Evolutionary conservation across 2,888 invertebrate genomes (phyloP).

Genomic region (Callimorpha dominula): DNA sequence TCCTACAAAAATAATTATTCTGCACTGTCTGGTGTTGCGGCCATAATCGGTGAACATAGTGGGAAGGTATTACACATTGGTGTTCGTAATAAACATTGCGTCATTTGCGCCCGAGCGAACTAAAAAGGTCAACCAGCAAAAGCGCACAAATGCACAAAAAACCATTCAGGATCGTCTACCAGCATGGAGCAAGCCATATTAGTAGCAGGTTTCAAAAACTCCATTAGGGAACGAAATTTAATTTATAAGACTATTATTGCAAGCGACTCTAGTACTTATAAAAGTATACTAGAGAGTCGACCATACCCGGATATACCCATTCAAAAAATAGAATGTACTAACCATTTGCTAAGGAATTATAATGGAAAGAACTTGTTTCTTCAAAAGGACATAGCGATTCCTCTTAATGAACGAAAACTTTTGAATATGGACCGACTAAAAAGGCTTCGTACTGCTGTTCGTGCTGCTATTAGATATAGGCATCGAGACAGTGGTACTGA

Average conservation of each 20-base stretch:
- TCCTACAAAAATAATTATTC: constrained; percentile 30
- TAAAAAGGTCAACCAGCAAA: neutral
- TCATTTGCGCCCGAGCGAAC: neutral
- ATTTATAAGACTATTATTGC: constrained; percentile 11
- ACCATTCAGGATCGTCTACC: constrained; percentile 8
- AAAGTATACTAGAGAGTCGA: constrained; percentile 10
- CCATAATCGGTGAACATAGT: neutral
- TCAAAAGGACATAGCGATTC: neutral
- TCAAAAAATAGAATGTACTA: constrained; percentile 13
- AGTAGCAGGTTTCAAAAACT: constrained; percentile 6
- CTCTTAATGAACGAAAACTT: neutral
- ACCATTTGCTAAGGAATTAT: constrained; percentile 11
- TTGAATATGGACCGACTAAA: constrained; percentile 28
- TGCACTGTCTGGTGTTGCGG: constrained; percentile 32
- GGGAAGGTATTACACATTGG: neutral
- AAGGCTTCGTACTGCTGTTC: constrained; percentile 29
- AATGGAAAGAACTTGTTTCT: constrained; percentile 3
- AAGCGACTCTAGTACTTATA: constrained; percentile 2
- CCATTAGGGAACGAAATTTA: neutral
- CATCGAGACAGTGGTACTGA: constrained; percentile 9
- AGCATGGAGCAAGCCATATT: constrained; percentile 11
- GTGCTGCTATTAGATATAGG: constrained; percentile 23
- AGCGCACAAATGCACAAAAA: constrained; percentile 9
- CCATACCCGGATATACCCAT: constrained; percentile 6
- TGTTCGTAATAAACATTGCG: no score